These are phyloP conservation scores for Hydrocynus forskahlii DNA, from an alignment of 2,797 vertebrate species.

Conservation along the genomic window DNA sequence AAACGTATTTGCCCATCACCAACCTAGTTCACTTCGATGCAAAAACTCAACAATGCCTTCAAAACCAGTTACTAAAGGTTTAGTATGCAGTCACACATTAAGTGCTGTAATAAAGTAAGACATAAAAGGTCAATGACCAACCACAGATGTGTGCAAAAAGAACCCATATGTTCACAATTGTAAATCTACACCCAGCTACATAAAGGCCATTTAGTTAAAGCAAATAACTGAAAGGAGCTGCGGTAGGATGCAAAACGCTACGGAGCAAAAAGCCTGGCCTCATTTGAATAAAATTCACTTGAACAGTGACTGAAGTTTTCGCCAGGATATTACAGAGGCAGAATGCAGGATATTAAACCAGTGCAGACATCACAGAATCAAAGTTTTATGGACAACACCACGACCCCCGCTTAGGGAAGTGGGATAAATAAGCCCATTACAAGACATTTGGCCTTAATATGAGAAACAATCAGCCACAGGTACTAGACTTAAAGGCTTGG, in stretches of 20 bases:
- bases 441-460: background rate
- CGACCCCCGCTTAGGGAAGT: background rate
- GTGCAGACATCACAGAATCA: background rate
- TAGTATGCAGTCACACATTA: too few relatives aligned
- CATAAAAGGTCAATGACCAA: background rate
- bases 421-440: background rate
- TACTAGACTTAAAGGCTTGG: background rate
- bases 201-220: background rate
- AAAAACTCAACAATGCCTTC: background rate
- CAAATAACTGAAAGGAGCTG: background rate
- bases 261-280: background rate
- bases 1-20: background rate
- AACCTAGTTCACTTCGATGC: too few relatives aligned
- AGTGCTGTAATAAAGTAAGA: too few relatives aligned
- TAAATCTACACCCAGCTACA: background rate
- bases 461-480: background rate
- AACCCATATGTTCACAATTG: too few relatives aligned
- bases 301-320: slow-evolving; percentile 46
- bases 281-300: slow-evolving; percentile 4
- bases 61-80: background rate
- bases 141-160: too few relatives aligned
- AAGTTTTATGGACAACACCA: slow-evolving; percentile 1
- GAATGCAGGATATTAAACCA: slow-evolving; percentile 73
- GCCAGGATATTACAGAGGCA: slow-evolving; percentile 74
- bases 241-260: background rate